Conservation (phyloP, 2,113 vertebrate genomes). For the Eptesicus fuscus region DNA sequence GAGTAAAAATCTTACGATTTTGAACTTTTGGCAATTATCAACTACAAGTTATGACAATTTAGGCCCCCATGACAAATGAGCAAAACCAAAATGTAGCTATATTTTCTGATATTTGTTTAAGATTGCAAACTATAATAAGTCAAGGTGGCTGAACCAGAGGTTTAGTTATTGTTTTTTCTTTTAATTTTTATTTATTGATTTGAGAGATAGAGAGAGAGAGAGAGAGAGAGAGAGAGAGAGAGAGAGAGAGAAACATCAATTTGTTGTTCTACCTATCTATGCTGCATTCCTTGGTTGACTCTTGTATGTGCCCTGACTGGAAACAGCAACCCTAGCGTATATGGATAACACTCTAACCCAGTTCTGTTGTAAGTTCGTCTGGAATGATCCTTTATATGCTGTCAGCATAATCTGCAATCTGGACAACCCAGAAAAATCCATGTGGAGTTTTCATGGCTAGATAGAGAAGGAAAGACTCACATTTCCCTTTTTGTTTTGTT, state of each 20-base stretch:
- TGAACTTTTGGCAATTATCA: conserved; percentile 77
- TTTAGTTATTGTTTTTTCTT: conserved; percentile 17
- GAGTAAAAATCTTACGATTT: conserved; percentile 74
- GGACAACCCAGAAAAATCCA: conserved; percentile 44
- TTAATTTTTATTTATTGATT: not conserved
- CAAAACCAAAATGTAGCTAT: conserved; percentile 21
- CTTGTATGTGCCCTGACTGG: not conserved
- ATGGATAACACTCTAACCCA: not conserved
- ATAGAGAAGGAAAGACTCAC: not conserved
- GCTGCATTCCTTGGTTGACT: not conserved
- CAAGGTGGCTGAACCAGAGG: not conserved
- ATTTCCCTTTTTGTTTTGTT: conserved; percentile 20
- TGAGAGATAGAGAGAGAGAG: not conserved
- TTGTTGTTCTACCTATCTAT: not conserved
- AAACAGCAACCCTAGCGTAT: not conserved
- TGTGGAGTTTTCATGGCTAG: not conserved
- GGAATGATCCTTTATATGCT: conserved; percentile 3
- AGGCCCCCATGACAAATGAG: conserved; percentile 36
- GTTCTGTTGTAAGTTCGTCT: conserved; percentile 25
- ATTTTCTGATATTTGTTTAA: conserved; percentile 26
- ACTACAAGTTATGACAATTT: conserved; percentile 63
- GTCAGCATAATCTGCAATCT: conserved; percentile 19
- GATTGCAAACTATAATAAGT: not conserved
- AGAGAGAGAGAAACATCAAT: not conserved
- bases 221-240: not conserved